Base-by-base conservation (phyloP, 2,888 invertebrate species). In the Andrena minutula region DNA sequence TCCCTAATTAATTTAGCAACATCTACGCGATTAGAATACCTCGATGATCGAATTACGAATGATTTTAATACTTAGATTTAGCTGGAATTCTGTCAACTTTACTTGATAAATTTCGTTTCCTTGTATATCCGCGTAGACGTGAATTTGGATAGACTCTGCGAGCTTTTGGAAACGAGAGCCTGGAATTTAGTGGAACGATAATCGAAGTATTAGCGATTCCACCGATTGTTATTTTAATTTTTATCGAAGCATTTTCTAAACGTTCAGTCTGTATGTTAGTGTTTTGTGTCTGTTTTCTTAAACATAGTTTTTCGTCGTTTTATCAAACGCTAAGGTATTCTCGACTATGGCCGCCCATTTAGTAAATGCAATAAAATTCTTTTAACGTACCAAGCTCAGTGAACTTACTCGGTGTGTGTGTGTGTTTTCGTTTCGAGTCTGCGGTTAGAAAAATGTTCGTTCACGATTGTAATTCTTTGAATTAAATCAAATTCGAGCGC, bases 401-500 rank as follows among this genome's bases (percentile, higher is more conserved):
- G 51, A 51, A 49, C 30, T n/a, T 35, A 53, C 53, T 53, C 68
- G 41, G 41, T 41, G 41, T 16, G 41, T 23, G 16, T 7, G 53
- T 23, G 16, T 20, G 26, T 35, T 51, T 58, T 26, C 58, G 23
- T 56, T 76, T 35, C 58, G 53, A 65, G 53, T 47, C 12, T n/a
- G 56, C 12, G 26, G 49, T 16, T 53, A 3, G 32, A 68, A 35
- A 10, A 23, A 30, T 30, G 30, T 30, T 60, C 2, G 56, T 60
- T 30, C 10, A 60, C 3, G 23, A 61, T 20, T 26, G n/a, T 58
- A 41, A 41, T 41, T 41, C 41, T 10, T 28, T 16, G 3, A 23
- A 75, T 51, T 10, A 64, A 69, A 35, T 28, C 7, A 10, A 51
- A 74, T 76, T 78, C 72, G 69, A 75, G 80, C 28, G 74, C 75